A percentile compares a stretch with the other conserved stretches of the same genome.
Evolutionary conservation across 2,888 invertebrate species (phyloP).

Genomic region (Sinhomidia bicolor): DNA sequence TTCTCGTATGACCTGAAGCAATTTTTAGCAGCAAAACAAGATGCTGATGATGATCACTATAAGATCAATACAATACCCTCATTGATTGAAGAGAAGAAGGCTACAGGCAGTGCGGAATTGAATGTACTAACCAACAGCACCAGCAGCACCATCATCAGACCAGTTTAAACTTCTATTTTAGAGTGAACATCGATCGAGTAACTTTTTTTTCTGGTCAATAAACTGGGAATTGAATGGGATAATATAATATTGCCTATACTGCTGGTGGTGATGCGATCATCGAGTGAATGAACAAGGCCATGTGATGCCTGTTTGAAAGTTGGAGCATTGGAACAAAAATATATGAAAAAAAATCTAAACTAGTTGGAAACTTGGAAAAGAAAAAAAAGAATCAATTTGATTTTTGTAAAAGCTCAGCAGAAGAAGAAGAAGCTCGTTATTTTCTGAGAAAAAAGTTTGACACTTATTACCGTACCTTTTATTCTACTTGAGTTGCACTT

Average conservation of each 20-base stretch:
- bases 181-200: background rate
- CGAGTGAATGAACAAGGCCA: slow-evolving; percentile 6
- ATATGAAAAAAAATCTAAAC: too few relatives aligned
- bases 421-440: slow-evolving; percentile 1
- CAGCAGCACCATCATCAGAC: background rate
- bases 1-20: slow-evolving; percentile 5
- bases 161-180: slow-evolving; percentile 10
- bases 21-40: background rate
- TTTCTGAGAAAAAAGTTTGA: slow-evolving; percentile 30
- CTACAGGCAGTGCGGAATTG: background rate
- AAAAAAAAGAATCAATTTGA: slow-evolving; percentile 2
- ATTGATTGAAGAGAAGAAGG: slow-evolving; percentile 3
- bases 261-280: slow-evolving; percentile 36
- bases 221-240: slow-evolving; percentile 30
- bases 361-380: background rate
- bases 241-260: background rate
- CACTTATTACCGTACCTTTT: slow-evolving; percentile 18
- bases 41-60: background rate
- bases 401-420: background rate
- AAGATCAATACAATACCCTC: background rate
- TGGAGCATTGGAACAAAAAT: too few relatives aligned
- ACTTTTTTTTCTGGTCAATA: slow-evolving; percentile 52
- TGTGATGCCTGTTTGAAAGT: background rate
- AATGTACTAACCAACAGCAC: background rate
- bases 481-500: slow-evolving; percentile 11